Base-by-base conservation (phyloP, 2,888 invertebrate genomes). In the Ceriagrion tenellum region DNA sequence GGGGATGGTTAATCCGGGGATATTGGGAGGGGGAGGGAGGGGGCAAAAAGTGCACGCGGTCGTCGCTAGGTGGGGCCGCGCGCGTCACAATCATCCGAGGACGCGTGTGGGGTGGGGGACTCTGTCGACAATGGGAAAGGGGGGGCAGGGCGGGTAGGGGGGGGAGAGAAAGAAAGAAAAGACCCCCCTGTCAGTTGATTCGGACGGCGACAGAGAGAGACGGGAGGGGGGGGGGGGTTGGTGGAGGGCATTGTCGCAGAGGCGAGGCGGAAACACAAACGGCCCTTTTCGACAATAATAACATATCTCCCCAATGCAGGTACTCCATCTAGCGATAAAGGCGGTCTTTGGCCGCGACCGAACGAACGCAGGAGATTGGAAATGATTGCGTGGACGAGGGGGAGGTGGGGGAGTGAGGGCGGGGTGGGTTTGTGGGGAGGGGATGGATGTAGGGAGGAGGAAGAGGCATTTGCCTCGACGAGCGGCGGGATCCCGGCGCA, bases 181-280 rank as follows among this genome's bases (percentile, higher is more conserved):
- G n/a, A n/a, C n/a, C n/a, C n/a, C n/a, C 47, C 47, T 8, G 47
- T 47, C 47, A 47, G 47, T 47, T 47, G 47, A 47, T 47, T 47
- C 8, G 47, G 47, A 47, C 47, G 47, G 47, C 47, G 47, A 47
- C 47, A 47, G 47, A 2, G 4, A 47, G 47, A 47, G 4, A 8
- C 4, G 8, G 47, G 47, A 8, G 47, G 8, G 8, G 47, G 47
- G 2, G 47, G 47, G 8, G 47, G 47, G 47, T 8, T n/a, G n/a
- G 74, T n/a, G 74, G 74, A 30, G n/a, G 30, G 81, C 81, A 81
- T 81, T 81, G 81, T 81, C 35, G 81, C 35, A 12, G 81, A 81
- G 81, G 81, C 81, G 81, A 81, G 81, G 81, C 81, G 81, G 81
- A 81, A 81, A 81, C 35, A 81, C 81, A 81, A 81, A 35, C 81